Evolutionary conservation across 2,113 vertebrate genomes (phyloP).

Genomic region (rat (Rattus norvegicus)): GRCr8 NC_086039.1:39061001-39061500

Average conservation of each 20-base stretch:
- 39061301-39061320: no score
- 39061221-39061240: no score
- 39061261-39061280: no score
- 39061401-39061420: background rate
- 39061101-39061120: background rate
- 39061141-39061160: slow-evolving; percentile 29
- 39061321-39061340: no score
- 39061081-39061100: background rate
- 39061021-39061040: background rate
- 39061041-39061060: background rate
- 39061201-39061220: slow-evolving; percentile 5
- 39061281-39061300: no score
- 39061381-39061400: background rate
- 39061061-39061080: background rate
- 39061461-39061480: background rate
- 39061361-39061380: background rate
- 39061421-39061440: background rate
- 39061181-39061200: background rate
- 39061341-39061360: background rate
- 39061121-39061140: slow-evolving; percentile 17
- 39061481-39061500: background rate
- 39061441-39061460: background rate
- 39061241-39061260: no score
- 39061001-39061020: slow-evolving; percentile 68
- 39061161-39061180: slow-evolving; percentile 36